Base-by-base conservation (phyloP, 2,113 vertebrate species). In the Cnemophilus loriae region DNA sequence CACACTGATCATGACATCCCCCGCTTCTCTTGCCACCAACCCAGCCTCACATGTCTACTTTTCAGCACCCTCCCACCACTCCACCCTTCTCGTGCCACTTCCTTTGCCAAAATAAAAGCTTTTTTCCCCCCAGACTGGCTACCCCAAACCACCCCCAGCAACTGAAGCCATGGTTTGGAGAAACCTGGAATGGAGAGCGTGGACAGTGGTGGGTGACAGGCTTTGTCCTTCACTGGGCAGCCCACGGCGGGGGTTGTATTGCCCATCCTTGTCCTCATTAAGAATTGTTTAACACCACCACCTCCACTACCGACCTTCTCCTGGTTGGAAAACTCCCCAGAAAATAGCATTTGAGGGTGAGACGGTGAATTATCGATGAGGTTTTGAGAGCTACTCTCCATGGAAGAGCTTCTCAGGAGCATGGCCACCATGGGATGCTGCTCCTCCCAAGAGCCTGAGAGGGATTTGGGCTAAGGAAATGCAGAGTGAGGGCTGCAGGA, bases 151-250 rank as follows among this genome's bases (percentile, higher is more conserved):
- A 6, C 10, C 6, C 9, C 17, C 49, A n/a, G 41, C 8, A 77
- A 26, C 2, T 56, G 55, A 74, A 89, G 19, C 15, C 17, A 7
- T 17, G 20, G 32, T 30, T 67, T 68, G 47, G 21, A 67, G 52
- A 52, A 67, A 33, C 8, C 11, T 4, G 8, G 30, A 50, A 16
- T 4, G 14, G 7, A 11, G 32, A 94, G 41, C 0, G 0, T 13
- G 20, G 60, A 30, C 39, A 28, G 26, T 14, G 60, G 5, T 4
- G 42, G 16, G 55, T 28, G 55, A 50, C 28, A 68, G 14, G 22
- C 41, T 61, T 70, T 79, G 41, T 71, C 13, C 55, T 74, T 18
- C 9, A 16, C 5, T n/a, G 27, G 24, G 9, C 21, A 81, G 46
- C 26, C 3, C 2, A 16, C 28, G 41, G 7, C 5, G 13, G 16